phyloP scores from a whole-genome alignment of 2,113 vertebrate species.

The Polypterus senegalus region DNA sequence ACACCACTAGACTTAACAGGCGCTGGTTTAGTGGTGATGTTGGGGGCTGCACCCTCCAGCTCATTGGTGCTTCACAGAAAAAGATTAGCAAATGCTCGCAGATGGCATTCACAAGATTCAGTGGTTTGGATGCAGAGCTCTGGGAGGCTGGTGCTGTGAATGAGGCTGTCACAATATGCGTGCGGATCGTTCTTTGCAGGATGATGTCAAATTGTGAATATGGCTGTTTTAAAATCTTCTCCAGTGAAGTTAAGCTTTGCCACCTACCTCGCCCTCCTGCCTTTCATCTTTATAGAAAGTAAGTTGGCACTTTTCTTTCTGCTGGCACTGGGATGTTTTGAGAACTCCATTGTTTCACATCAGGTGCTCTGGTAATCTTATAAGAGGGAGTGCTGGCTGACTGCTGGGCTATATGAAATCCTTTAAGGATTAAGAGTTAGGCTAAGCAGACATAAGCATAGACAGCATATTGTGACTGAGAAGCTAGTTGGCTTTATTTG shows the following conservation, averaged over 20 bases:
- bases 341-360: neutral
- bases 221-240: slow-evolving; percentile 46
- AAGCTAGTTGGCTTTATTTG: neutral
- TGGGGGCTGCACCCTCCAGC: slow-evolving; percentile 23
- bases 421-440: neutral
- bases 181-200: slow-evolving; percentile 30
- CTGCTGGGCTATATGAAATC: neutral
- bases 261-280: slow-evolving; percentile 45
- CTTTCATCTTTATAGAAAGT: slow-evolving; percentile 55
- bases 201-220: slow-evolving; percentile 52
- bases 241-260: slow-evolving; percentile 30
- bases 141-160: slow-evolving; percentile 16
- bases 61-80: slow-evolving; percentile 19
- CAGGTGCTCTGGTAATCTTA: neutral
- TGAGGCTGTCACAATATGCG: slow-evolving; percentile 23
- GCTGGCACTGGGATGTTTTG: slow-evolving; percentile 9
- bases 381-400: neutral
- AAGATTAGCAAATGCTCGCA: slow-evolving; percentile 10
- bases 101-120: slow-evolving; percentile 16
- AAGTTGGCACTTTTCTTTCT: slow-evolving; percentile 23
- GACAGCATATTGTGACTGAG: neutral
- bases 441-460: neutral
- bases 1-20: neutral
- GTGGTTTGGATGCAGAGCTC: slow-evolving; percentile 10
- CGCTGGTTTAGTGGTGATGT: slow-evolving; percentile 29